These are phyloP conservation scores for Gymnoscopelus braueri DNA, from an alignment of 2,797 vertebrate genomes.

Conservation along the genomic window DNA sequence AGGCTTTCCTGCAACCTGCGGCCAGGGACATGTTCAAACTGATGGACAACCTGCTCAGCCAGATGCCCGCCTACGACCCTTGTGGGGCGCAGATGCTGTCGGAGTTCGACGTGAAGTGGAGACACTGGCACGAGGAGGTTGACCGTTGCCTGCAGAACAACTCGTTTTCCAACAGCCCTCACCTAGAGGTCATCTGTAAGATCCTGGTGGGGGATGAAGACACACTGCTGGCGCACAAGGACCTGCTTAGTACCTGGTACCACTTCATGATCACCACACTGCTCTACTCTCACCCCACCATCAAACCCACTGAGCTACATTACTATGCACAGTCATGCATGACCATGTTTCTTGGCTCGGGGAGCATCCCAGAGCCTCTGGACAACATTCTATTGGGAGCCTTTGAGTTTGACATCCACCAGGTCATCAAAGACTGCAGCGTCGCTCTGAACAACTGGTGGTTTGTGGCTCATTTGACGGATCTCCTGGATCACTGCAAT, in stretches of 20 bases:
- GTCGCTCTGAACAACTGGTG: constrained; percentile 98
- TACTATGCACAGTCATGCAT: constrained; percentile 91
- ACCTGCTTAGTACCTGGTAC: constrained; percentile 94
- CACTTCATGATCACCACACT: constrained; percentile 93
- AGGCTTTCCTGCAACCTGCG: constrained; percentile 80
- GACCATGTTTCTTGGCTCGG: constrained; percentile 89
- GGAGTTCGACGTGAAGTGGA: constrained; percentile 96
- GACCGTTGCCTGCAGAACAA: constrained; percentile 89
- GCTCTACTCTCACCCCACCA: constrained; percentile 90
- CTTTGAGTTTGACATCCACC: constrained; percentile 97
- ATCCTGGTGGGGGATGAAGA: constrained; percentile 91
- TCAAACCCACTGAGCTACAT: constrained; percentile 92
- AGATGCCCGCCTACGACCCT: constrained; percentile 93
- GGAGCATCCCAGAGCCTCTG: constrained; percentile 88
- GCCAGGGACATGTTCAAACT: constrained; percentile 84
- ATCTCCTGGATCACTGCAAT: constrained; percentile 95
- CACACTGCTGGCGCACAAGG: constrained; percentile 87
- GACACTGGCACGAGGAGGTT: constrained; percentile 95
- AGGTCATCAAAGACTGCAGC: constrained; percentile 99
- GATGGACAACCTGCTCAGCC: constrained; percentile 90
- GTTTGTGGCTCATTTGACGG: constrained; percentile 97
- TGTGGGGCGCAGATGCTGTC: constrained; percentile 88
- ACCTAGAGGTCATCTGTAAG: constrained; percentile 93
- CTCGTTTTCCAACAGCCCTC: constrained; percentile 87
- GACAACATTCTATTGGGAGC: constrained; percentile 94